Conservation (phyloP, 2,888 invertebrate genomes). For the Phortica magna region DNA sequence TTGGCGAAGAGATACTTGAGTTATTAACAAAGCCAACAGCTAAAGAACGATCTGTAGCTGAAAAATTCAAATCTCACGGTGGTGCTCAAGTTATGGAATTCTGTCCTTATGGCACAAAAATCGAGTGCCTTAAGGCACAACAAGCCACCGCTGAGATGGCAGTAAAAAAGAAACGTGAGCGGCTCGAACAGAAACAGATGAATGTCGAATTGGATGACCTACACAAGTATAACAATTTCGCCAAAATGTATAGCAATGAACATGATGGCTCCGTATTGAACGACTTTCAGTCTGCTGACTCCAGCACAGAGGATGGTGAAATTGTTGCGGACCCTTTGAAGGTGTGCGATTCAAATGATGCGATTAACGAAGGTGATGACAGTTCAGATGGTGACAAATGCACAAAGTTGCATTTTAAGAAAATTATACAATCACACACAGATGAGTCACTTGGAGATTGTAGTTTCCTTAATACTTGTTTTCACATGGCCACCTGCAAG, state of each 20-base stretch:
- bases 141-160: slow-evolving; percentile 77
- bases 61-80: slow-evolving; percentile 97
- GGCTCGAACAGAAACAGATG: slow-evolving; percentile 56
- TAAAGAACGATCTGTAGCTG: slow-evolving; percentile 96
- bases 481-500: slow-evolving; percentile 99
- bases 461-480: slow-evolving; percentile 98
- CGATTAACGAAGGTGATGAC: slow-evolving; percentile 56
- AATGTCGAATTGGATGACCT: slow-evolving; percentile 45
- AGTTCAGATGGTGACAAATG: slow-evolving; percentile 81
- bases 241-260: slow-evolving; percentile 1
- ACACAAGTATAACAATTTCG: slow-evolving; percentile 18
- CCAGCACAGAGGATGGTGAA: slow-evolving; percentile 70
- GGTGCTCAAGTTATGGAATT: slow-evolving; percentile 96
- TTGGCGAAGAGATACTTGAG: slow-evolving; percentile 97
- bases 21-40: slow-evolving; percentile 96
- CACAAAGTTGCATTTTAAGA: slow-evolving; percentile 95
- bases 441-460: slow-evolving; percentile 97
- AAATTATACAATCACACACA: slow-evolving; percentile 96
- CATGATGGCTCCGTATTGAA: slow-evolving; percentile 31
- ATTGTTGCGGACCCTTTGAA: slow-evolving; percentile 63
- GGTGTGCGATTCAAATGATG: slow-evolving; percentile 58
- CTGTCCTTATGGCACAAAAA: slow-evolving; percentile 95
- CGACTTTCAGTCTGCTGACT: slow-evolving; percentile 44
- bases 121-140: slow-evolving; percentile 86
- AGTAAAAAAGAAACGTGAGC: slow-evolving; percentile 71